Conservation (phyloP, 2,888 invertebrate species). For the Gastracanthus pulcherrimus region DNA sequence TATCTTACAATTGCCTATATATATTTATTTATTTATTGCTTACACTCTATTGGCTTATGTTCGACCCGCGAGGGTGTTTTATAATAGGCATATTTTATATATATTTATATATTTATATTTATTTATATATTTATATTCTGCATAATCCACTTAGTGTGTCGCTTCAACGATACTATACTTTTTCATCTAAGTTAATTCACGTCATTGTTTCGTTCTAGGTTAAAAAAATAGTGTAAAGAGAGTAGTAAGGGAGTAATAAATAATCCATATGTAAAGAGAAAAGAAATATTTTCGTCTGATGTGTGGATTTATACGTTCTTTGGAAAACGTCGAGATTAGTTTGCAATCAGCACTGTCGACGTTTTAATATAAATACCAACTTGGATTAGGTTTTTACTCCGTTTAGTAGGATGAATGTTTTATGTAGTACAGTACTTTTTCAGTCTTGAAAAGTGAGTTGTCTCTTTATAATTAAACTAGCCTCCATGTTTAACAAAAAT, state of each 20-base stretch:
- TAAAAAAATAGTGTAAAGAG: slow-evolving; percentile 12
- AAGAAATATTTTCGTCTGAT: neutral
- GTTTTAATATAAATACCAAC: neutral
- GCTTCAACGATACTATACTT: slow-evolving; percentile 47
- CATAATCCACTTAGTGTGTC: slow-evolving; percentile 53
- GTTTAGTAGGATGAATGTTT: slow-evolving; percentile 11
- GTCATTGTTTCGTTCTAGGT: slow-evolving; percentile 16
- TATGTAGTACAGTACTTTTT: slow-evolving; percentile 61
- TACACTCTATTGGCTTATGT: slow-evolving; percentile 74
- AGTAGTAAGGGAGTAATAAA: slow-evolving; percentile 7
- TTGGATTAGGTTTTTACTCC: slow-evolving; percentile 1
- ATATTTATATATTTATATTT: slow-evolving; percentile 56
- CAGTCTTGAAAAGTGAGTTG: slow-evolving; percentile 69
- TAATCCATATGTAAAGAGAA: neutral
- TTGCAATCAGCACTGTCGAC: slow-evolving; percentile 1
- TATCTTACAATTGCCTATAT: slow-evolving; percentile 73
- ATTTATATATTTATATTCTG: slow-evolving; percentile 58
- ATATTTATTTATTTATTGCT: slow-evolving; percentile 70
- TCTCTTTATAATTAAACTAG: slow-evolving; percentile 3
- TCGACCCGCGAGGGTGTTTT: slow-evolving; percentile 64
- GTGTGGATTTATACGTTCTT: neutral
- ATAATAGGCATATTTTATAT: slow-evolving; percentile 56
- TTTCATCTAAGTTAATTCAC: slow-evolving; percentile 33
- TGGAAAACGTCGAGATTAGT: neutral
- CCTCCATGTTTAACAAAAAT: slow-evolving; percentile 11